phyloP scores from a whole-genome alignment of 2,888 invertebrate species.

The Tenthredo mesomela region DNA sequence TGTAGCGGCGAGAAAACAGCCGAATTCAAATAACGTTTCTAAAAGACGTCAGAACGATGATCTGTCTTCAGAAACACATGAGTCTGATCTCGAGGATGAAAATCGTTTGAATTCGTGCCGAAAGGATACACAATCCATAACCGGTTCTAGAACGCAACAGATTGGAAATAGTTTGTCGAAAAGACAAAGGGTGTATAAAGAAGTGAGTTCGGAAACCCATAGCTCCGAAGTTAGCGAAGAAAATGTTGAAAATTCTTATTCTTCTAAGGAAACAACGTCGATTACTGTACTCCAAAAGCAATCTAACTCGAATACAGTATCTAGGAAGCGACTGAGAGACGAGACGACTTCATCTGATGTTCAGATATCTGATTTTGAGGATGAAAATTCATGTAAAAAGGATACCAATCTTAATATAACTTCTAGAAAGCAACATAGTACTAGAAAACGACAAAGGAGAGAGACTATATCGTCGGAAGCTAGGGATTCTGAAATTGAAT shows the following conservation, averaged over 20 bases:
- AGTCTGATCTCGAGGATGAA: constrained; percentile 62
- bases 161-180: constrained; percentile 54
- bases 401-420: constrained; percentile 46
- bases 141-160: constrained; percentile 64
- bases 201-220: constrained; percentile 52
- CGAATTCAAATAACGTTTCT: constrained; percentile 53
- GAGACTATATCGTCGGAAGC: constrained; percentile 61
- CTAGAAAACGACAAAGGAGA: constrained; percentile 51
- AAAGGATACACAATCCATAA: constrained; percentile 63
- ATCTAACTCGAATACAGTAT: constrained; percentile 57
- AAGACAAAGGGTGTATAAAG: constrained; percentile 46
- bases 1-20: constrained; percentile 59
- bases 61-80: constrained; percentile 61
- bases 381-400: constrained; percentile 43
- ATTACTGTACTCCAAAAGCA: constrained; percentile 48
- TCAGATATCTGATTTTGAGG: constrained; percentile 28
- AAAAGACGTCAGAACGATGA: constrained; percentile 54
- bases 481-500: constrained; percentile 66
- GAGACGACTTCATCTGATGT: constrained; percentile 33
- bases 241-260: neutral
- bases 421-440: constrained; percentile 28
- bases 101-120: constrained; percentile 65
- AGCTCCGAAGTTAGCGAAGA: constrained; percentile 29
- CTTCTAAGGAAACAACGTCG: constrained; percentile 16
- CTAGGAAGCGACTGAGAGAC: constrained; percentile 58